Evolutionary conservation across 2,797 vertebrate species (phyloP).

Genomic region (Macrochelys suwanniensis): DNA sequence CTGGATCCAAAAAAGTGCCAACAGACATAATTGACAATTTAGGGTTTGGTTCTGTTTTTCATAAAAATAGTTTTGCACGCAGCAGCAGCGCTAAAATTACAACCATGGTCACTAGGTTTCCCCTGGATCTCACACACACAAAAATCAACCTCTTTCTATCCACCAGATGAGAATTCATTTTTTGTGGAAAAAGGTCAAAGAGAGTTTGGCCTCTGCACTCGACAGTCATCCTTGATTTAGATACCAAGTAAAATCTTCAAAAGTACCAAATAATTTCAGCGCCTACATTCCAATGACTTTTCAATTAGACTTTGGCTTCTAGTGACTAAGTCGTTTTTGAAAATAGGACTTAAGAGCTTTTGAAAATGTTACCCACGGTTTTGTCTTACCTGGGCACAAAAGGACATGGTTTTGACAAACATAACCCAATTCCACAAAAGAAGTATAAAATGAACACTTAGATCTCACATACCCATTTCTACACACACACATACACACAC

Average conservation of each 20-base stretch:
- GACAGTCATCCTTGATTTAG: background rate
- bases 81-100: background rate
- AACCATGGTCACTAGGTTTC: background rate
- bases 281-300: background rate
- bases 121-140: background rate
- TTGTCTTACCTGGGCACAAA: background rate
- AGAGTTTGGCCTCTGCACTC: background rate
- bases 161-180: background rate
- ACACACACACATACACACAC: too few species aligned
- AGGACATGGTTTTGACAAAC: background rate
- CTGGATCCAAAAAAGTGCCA: background rate
- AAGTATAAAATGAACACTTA: background rate
- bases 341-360: background rate
- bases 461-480: background rate
- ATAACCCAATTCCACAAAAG: background rate
- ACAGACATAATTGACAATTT: background rate
- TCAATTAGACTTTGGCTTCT: background rate
- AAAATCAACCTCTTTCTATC: background rate
- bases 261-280: background rate
- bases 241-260: background rate
- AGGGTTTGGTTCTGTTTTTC: background rate
- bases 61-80: background rate
- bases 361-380: background rate
- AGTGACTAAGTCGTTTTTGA: background rate
- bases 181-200: background rate